A percentile compares a stretch with the other conserved stretches of the same genome.
These are phyloP conservation scores for Spongilla lacustris DNA, from an alignment of 37 sponge, comb jelly and placozoan genomes.

Conservation along the genomic window DNA sequence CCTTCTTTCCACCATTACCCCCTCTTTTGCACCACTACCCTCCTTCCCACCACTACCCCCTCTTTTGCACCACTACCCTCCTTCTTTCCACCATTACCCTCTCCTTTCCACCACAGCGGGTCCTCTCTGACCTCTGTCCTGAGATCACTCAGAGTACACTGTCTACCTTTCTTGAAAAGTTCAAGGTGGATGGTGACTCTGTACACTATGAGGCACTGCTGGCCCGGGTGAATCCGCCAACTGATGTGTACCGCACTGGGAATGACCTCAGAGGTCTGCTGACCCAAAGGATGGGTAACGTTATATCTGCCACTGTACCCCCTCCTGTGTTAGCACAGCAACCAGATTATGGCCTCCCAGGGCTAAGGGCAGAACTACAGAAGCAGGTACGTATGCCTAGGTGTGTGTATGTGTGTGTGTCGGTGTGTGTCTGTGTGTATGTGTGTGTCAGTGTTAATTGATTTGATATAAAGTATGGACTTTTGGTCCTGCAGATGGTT, in stretches of 20 bases:
- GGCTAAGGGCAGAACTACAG: slow-evolving; percentile 41
- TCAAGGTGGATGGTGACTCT: not conserved
- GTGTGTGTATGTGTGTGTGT: not conserved
- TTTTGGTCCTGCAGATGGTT: not conserved
- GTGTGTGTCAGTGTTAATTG: slow-evolving; percentile 24
- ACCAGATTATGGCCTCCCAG: slow-evolving; percentile 43
- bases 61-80: not conserved
- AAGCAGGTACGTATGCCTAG: slow-evolving; percentile 34
- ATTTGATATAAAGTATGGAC: not conserved
- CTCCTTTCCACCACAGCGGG: not conserved
- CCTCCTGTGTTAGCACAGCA: not conserved
- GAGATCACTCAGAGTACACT: slow-evolving; percentile 9
- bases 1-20: not conserved
- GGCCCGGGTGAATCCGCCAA: not conserved
- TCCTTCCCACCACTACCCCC: not conserved
- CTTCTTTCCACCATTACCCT: not conserved
- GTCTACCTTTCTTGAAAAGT: not conserved
- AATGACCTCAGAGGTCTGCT: slow-evolving; percentile 39
- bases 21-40: not conserved
- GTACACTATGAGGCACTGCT: slow-evolving; percentile 21
- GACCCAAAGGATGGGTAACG: slow-evolving; percentile 8
- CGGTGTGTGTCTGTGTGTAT: not conserved
- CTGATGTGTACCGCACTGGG: slow-evolving; percentile 36
- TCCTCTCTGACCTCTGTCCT: slow-evolving; percentile 11
- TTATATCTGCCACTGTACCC: not conserved